Evolutionary conservation across 2,888 invertebrate genomes (phyloP).

Genomic region (Prosopocoilus inquinatus): DNA sequence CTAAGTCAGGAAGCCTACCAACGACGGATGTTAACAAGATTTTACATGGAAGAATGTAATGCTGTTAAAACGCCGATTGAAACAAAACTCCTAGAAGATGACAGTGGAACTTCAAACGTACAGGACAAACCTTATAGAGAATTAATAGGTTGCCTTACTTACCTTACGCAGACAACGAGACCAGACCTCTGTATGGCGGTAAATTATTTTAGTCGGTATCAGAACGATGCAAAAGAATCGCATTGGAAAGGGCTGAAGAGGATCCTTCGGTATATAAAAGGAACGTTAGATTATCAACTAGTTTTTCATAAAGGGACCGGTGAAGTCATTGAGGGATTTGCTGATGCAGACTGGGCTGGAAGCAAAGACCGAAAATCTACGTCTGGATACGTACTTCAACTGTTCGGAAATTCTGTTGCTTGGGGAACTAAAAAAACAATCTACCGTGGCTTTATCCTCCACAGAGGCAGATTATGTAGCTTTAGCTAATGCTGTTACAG

Average conservation of each 20-base stretch:
- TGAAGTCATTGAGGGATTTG: neutral
- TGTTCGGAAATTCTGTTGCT: conserved; percentile 21
- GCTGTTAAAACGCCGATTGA: neutral
- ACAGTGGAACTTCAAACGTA: neutral
- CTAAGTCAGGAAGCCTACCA: neutral
- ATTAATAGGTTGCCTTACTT: neutral
- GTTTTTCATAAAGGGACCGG: neutral
- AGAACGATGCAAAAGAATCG: neutral
- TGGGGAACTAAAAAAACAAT: conserved; percentile 35
- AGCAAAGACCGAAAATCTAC: neutral
- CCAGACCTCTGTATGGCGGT: neutral
- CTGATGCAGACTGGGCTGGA: neutral
- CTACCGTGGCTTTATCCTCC: conserved; percentile 30
- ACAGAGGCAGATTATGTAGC: conserved; percentile 38
- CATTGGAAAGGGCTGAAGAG: neutral
- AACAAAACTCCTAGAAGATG: neutral
- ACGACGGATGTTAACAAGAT: neutral
- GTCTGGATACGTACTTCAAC: neutral
- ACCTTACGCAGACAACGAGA: neutral
- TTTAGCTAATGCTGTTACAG: neutral
- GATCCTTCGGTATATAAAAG: neutral
- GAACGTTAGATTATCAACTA: neutral
- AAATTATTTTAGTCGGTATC: neutral
- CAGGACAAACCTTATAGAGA: neutral
- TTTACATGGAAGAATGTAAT: neutral